Base-by-base conservation (phyloP, 2,797 vertebrate genomes). In the Lutjanus argentimaculatus region DNA sequence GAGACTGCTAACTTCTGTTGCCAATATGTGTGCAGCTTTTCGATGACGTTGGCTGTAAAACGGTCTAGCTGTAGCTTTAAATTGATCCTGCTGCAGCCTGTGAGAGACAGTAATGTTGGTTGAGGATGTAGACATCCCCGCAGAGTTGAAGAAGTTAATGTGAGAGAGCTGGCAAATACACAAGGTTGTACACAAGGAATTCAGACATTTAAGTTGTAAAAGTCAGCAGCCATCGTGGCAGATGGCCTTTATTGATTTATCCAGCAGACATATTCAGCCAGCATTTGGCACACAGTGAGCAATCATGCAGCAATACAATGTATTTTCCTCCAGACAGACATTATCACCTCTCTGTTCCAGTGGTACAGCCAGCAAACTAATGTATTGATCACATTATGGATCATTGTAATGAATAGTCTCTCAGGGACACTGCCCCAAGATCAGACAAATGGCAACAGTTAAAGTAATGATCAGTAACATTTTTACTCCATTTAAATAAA, bases 321-420 rank as follows among this genome's bases (percentile, higher is more conserved):
- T 68, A 40, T 80, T 80, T 61, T 72, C 53, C 53, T 66, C 21
- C 45, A 59, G 75, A 57, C 66, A 55, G 51, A 67, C 53, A 72
- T 72, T 43, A 67, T 77, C 67, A 62, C 70, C 67, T 84, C 73
- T 75, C 56, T 69, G 73, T 71, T 80, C 67, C 70, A 30, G 57
- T 15, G 4, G 48, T 42, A 59, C 49, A 53, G 77, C 72, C 73
- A 58, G 65, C 30, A 72, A 62, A 77, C 70, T 17, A 67, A 73
- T 72, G 71, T 55, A 85, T 67, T 25, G 86, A 88, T 72, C 59
- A 67, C 48, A 69, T 56, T 72, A 56, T 80, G 65, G 66, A 79
- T 77, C 67, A 59, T 11, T 56, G 59, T 82, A 77, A 84, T 82
- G 72, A 79, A 79, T 36, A 61, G 58, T 64, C 85, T 81, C 85